Percentiles rank a stretch among this genome's conserved stretches.
Evolutionary conservation across 2,113 vertebrate genomes (phyloP).

Genomic region (Mus musculus): GRCm39 chr13:73454501-73455000

Average conservation of each 20-base stretch:
- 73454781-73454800: neutral
- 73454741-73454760: neutral
- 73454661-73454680: conserved; percentile 66
- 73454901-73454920: neutral
- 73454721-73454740: neutral
- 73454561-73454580: conserved; percentile 96
- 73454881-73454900: neutral
- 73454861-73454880: neutral
- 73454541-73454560: conserved; percentile 89
- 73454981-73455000: neutral
- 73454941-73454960: neutral
- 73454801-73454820: neutral
- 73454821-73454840: conserved; percentile 27
- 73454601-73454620: conserved; percentile 97
- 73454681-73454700: neutral
- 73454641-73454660: conserved; percentile 85
- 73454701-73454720: neutral
- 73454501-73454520: conserved; percentile 90
- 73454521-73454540: conserved; percentile 91
- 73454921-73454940: neutral
- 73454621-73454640: conserved; percentile 92
- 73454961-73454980: too few species aligned
- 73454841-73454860: neutral
- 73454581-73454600: conserved; percentile 96
- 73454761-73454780: neutral